phyloP scores from a whole-genome alignment of 1,140 invertebrate genomes.

The Drosophila watanabei region DNA sequence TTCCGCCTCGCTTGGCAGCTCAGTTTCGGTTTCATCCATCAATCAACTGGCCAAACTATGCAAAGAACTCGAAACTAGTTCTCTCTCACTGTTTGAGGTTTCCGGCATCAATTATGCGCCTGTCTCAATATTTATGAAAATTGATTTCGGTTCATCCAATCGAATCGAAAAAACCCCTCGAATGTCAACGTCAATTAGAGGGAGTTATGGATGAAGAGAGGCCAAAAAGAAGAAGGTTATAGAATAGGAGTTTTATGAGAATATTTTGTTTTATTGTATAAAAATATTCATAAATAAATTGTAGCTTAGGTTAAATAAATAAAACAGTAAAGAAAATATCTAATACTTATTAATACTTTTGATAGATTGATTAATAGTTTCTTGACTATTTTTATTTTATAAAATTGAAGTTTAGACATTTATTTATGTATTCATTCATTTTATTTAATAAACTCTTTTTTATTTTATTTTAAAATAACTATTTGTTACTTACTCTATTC shows the following conservation, averaged over 20 bases:
- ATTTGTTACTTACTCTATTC: not conserved
- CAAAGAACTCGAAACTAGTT: constrained; percentile 66
- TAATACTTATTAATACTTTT: too few relatives aligned
- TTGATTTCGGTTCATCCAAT: constrained; percentile 64
- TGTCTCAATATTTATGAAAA: constrained; percentile 84
- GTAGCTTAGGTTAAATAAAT: too few relatives aligned
- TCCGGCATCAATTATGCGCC: constrained; percentile 76
- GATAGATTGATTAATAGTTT: too few relatives aligned
- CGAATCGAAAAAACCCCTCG: constrained; percentile 48
- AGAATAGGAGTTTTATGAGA: not conserved
- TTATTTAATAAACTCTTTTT: not conserved
- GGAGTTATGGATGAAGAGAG: constrained; percentile 39
- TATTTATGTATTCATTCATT: not conserved
- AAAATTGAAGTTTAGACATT: too few relatives aligned
- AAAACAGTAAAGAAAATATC: too few relatives aligned
- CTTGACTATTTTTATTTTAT: too few relatives aligned
- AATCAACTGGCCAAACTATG: constrained; percentile 69
- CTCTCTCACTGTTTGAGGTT: constrained; percentile 22
- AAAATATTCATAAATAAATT: not conserved
- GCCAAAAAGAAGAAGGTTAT: not conserved
- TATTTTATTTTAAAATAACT: not conserved
- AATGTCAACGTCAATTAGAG: constrained; percentile 77
- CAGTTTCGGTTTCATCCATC: constrained; percentile 51
- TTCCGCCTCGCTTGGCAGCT: constrained; percentile 21
- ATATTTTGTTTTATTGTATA: not conserved